phyloP scores from a whole-genome alignment of 2,797 vertebrate genomes.

The Tenualosa ilisha region DNA sequence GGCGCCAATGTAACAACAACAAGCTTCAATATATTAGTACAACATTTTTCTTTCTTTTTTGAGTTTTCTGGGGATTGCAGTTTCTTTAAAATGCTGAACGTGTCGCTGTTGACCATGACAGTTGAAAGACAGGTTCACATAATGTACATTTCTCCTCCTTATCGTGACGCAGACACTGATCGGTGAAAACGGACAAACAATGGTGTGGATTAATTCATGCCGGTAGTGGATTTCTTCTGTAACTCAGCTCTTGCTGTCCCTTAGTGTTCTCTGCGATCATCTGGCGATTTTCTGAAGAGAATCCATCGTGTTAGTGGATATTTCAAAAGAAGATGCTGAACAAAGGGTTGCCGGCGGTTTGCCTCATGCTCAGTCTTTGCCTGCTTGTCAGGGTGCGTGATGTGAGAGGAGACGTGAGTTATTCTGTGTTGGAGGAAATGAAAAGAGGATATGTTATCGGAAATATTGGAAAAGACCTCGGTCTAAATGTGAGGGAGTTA shows the following conservation, averaged over 20 bases:
- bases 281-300: not conserved
- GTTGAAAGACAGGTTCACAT: not conserved
- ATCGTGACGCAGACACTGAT: not conserved
- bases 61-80: not conserved
- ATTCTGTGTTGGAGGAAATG: conserved; percentile 40
- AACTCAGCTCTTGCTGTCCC: too few species aligned
- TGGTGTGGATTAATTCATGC: not conserved
- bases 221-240: not conserved
- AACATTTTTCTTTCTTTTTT: too few species aligned
- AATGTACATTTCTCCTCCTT: not conserved
- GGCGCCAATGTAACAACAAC: too few species aligned
- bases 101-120: not conserved
- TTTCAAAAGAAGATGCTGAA: conserved; percentile 18
- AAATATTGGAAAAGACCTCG: conserved; percentile 46
- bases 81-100: conserved; percentile 11
- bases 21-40: too few species aligned
- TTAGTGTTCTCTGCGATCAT: not conserved
- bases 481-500: conserved; percentile 23
- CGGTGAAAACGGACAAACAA: not conserved
- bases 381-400: not conserved
- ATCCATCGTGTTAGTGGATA: conserved; percentile 35
- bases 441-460: conserved; percentile 43
- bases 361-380: not conserved
- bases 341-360: conserved; percentile 22
- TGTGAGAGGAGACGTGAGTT: conserved; percentile 39